Conservation (phyloP, 2,113 vertebrate genomes). For the Brachypteracias leptosomus region DNA sequence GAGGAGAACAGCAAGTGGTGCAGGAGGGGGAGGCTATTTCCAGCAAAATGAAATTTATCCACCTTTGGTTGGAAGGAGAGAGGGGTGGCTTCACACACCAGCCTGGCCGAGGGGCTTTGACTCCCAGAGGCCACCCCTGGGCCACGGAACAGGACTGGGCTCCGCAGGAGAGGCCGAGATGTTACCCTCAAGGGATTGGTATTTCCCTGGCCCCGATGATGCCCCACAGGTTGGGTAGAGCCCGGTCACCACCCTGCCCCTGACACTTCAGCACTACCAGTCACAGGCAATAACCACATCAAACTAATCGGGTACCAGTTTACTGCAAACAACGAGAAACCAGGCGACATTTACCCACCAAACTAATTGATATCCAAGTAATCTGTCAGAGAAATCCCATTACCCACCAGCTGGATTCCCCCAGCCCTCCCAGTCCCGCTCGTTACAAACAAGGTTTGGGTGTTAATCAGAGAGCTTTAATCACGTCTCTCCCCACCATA, state of each 20-base stretch:
- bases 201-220: neutral
- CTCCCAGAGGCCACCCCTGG: fast-evolving
- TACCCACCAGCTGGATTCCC: constrained; percentile 25
- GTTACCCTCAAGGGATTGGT: neutral
- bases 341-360: constrained; percentile 46
- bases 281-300: neutral
- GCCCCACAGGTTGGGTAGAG: neutral
- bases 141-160: fast-evolving
- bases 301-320: neutral
- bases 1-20: neutral
- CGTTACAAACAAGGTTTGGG: constrained; percentile 24
- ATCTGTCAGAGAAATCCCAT: constrained; percentile 41
- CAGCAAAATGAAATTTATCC: neutral
- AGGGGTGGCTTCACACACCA: neutral
- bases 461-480: constrained; percentile 38
- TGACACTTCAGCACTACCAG: no score
- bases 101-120: fast-evolving
- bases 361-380: constrained; percentile 47
- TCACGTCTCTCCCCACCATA: neutral
- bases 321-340: constrained; percentile 5
- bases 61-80: fast-evolving
- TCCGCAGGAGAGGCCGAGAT: fast-evolving
- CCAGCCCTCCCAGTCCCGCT: constrained; percentile 1
- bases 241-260: neutral
- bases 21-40: neutral